Conservation (phyloP, 1,140 invertebrate species). For the Drosophila eugracilis region DNA sequence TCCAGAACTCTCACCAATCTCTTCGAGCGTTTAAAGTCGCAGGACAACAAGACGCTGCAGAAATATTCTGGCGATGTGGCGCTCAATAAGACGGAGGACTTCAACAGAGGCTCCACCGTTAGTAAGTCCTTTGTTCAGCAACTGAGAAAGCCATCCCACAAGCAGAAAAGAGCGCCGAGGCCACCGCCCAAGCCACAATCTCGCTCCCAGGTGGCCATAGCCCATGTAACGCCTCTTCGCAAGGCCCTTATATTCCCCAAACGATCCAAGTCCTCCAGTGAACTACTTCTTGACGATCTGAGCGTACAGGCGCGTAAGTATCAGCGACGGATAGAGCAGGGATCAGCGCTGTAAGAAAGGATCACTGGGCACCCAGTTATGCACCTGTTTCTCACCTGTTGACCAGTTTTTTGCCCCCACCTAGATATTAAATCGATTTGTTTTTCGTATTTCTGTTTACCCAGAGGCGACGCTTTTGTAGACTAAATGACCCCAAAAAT, state of each 20-base stretch:
- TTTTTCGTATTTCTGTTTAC: constrained; percentile 58
- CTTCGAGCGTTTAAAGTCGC: constrained; percentile 72
- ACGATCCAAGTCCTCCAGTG: constrained; percentile 75
- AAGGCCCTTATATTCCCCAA: constrained; percentile 74
- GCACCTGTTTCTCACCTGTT: constrained; percentile 51
- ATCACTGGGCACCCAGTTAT: constrained; percentile 14
- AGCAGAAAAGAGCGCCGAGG: constrained; percentile 66
- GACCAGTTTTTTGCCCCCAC: constrained; percentile 10
- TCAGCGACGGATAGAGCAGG: constrained; percentile 62
- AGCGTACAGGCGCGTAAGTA: constrained; percentile 76
- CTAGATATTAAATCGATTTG: constrained; percentile 25
- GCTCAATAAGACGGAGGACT: constrained; percentile 61
- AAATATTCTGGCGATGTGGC: constrained; percentile 67
- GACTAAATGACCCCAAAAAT: constrained; percentile 32
- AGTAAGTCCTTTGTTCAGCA: constrained; percentile 84
- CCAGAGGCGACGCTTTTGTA: constrained; percentile 76
- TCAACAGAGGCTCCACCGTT: constrained; percentile 79
- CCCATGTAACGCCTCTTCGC: constrained; percentile 67
- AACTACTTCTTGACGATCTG: constrained; percentile 74
- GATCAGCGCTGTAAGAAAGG: constrained; percentile 59
- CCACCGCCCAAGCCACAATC: constrained; percentile 73
- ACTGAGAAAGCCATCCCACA: constrained; percentile 60
- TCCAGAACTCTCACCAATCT: constrained; percentile 73
- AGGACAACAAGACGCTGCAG: constrained; percentile 61
- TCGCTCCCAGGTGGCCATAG: constrained; percentile 55